These are phyloP conservation scores for Barypeithes pellucidus DNA, from an alignment of 2,888 invertebrate genomes.

Conservation along the genomic window DNA sequence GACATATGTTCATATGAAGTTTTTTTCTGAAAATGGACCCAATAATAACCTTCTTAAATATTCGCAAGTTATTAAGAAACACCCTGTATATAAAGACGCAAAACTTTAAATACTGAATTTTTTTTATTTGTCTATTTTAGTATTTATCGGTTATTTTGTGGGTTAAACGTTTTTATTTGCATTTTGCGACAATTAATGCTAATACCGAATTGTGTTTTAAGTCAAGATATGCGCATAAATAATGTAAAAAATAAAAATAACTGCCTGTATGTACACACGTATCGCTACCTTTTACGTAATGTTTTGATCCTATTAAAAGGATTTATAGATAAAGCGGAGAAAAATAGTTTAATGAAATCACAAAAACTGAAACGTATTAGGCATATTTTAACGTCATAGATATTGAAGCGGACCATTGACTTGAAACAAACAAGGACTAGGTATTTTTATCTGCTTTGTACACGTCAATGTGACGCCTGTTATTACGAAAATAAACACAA, in stretches of 20 bases:
- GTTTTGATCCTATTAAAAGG: neutral
- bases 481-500: no score
- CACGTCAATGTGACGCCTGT: no score
- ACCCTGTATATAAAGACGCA: no score
- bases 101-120: no score
- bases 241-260: neutral
- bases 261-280: neutral
- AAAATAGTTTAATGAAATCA: neutral
- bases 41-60: no score
- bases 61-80: no score
- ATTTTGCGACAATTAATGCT: neutral
- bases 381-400: neutral
- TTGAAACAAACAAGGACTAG: no score
- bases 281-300: neutral
- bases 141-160: no score
- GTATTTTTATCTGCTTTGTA: no score
- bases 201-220: neutral
- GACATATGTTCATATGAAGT: no score
- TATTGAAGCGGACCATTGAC: neutral
- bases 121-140: no score
- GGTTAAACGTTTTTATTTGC: neutral
- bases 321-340: neutral
- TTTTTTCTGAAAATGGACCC: no score
- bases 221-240: neutral
- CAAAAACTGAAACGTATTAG: neutral